Conservation (phyloP, 37 sponge, comb jelly and placozoan species). For the Aphrocallistes beatrix region DNA sequence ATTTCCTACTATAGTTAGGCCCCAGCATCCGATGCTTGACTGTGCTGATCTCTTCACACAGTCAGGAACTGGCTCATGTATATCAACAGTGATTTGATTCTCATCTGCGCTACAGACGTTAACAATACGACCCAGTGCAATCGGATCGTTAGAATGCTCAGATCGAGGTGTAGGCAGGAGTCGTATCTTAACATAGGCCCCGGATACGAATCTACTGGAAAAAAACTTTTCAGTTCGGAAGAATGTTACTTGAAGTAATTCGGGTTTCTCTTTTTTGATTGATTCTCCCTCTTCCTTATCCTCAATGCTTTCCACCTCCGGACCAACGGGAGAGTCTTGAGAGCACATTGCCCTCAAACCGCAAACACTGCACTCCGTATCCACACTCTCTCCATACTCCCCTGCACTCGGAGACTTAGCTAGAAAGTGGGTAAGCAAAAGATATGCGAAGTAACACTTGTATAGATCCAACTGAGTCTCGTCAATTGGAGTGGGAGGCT, state of each 20-base stretch:
- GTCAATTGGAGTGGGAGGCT: background rate
- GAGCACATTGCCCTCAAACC: background rate
- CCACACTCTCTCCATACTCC: background rate
- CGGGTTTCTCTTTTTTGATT: no score
- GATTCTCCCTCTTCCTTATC: no score
- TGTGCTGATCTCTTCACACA: constrained; percentile 30
- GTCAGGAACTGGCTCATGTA: constrained; percentile 30
- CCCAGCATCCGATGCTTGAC: constrained; percentile 35
- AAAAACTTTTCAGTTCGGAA: background rate
- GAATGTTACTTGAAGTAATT: constrained; percentile 23
- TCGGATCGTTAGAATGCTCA: background rate
- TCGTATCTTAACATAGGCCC: constrained; percentile 31
- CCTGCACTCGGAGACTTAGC: background rate
- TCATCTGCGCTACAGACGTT: constrained; percentile 26
- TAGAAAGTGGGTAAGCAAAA: background rate
- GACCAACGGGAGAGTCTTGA: no score
- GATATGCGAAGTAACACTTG: background rate
- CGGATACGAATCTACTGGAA: constrained; percentile 17
- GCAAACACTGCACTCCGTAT: background rate
- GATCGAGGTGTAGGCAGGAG: constrained; percentile 11
- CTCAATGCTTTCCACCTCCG: no score
- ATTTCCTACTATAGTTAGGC: constrained; percentile 34
- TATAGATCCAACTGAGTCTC: background rate
- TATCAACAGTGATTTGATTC: constrained; percentile 27
- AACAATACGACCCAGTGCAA: constrained; percentile 32